A percentile compares a stretch with the other conserved stretches of the same genome.
Conservation (phyloP, 35 echinoderm and acorn worm genomes). For the Antedon bifida region DNA sequence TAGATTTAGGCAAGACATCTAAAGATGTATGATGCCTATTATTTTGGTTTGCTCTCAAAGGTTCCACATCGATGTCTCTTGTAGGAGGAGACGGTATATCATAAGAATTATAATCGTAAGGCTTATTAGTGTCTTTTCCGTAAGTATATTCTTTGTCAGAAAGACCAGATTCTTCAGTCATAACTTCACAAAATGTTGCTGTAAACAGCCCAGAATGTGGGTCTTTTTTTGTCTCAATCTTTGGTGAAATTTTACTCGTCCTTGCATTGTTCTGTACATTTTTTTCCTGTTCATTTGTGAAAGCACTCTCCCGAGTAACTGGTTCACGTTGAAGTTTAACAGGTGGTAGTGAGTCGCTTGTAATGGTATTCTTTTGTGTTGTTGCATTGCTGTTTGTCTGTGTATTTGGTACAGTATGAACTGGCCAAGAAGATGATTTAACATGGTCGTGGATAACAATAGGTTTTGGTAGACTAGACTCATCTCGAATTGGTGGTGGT, state of each 20-base stretch:
- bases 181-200: not conserved
- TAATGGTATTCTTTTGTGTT: not conserved
- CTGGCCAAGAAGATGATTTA: not conserved
- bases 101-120: not conserved
- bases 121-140: not conserved
- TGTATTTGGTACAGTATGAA: not conserved
- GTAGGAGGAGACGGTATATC: not conserved
- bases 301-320: not conserved
- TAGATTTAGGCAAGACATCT: not conserved
- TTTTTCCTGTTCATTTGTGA: not conserved
- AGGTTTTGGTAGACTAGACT: not conserved
- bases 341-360: not conserved
- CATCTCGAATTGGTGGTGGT: not conserved
- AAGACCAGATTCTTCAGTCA: not conserved
- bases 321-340: not conserved
- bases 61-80: not conserved
- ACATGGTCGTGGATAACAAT: not conserved
- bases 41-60: not conserved
- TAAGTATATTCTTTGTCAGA: not conserved
- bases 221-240: not conserved
- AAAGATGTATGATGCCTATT: no score
- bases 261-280: not conserved
- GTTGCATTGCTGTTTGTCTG: not conserved
- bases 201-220: not conserved
- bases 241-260: not conserved